A percentile compares a stretch with the other conserved stretches of the same genome.
These are phyloP conservation scores for Lutraria lutraria DNA, from an alignment of 2,888 invertebrate genomes.

Conservation along the genomic window DNA sequence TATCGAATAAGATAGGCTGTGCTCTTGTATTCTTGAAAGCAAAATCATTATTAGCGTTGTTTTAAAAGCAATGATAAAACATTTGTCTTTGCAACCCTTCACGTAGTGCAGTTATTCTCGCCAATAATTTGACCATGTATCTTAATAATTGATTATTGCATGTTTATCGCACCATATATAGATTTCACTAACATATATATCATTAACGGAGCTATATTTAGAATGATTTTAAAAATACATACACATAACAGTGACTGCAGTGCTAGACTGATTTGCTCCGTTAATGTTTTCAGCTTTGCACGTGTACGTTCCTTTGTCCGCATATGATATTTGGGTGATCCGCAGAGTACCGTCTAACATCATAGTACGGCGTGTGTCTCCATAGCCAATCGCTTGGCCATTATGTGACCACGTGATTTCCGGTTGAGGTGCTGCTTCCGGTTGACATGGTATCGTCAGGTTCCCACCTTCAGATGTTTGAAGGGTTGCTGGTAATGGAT, in stretches of 20 bases:
- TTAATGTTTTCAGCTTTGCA: conserved; percentile 79
- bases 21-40: too few species aligned
- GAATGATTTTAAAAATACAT: conserved; percentile 15
- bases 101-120: too few species aligned
- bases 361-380: conserved; percentile 13
- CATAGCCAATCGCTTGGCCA: conserved; percentile 86
- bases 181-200: too few species aligned
- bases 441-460: conserved; percentile 94
- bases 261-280: conserved; percentile 66
- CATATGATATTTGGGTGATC: conserved; percentile 88
- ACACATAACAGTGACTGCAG: conserved; percentile 52
- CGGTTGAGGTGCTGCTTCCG: conserved; percentile 95
- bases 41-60: too few species aligned
- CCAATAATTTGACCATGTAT: too few species aligned
- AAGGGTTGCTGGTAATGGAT: conserved; percentile 92
- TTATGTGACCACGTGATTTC: conserved; percentile 96
- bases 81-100: too few species aligned
- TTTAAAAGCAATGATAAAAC: too few species aligned
- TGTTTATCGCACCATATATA: too few species aligned
- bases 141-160: too few species aligned
- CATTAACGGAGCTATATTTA: too few species aligned
- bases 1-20: too few species aligned
- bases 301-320: conserved; percentile 79
- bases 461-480: conserved; percentile 97
- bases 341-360: conserved; percentile 91